Conservation (phyloP, 1,140 invertebrate species). For the Drosophila nigromelanica region DNA sequence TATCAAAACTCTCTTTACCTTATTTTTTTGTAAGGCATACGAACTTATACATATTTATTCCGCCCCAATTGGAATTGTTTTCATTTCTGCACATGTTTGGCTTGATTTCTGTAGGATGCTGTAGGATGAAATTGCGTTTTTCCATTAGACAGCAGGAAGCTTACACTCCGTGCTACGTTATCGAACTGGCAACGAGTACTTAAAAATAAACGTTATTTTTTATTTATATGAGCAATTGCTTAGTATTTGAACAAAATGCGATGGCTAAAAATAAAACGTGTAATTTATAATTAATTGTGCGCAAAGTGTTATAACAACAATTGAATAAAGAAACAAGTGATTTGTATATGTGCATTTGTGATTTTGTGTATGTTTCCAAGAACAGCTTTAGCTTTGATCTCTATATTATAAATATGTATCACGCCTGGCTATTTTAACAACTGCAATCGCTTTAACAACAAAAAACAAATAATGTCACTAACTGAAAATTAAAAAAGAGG, state of each 20-base stretch:
- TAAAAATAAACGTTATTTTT: constrained; percentile 16
- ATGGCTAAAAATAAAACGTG: neutral
- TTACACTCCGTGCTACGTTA: neutral
- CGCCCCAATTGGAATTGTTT: constrained; percentile 14
- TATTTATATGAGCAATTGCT: constrained; percentile 14
- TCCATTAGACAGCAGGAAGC: neutral
- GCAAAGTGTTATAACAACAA: neutral
- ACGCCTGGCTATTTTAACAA: too few species aligned
- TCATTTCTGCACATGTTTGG: constrained; percentile 11
- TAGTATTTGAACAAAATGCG: constrained; percentile 1
- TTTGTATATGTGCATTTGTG: too few species aligned
- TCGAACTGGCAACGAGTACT: constrained; percentile 1
- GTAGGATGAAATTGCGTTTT: constrained; percentile 24
- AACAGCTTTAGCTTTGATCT: too few species aligned
- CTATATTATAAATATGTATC: too few species aligned
- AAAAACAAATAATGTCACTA: constrained; percentile 1
- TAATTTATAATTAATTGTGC: neutral
- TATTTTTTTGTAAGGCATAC: neutral
- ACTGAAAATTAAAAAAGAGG: constrained; percentile 1
- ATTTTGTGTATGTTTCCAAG: too few species aligned
- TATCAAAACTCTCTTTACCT: neutral
- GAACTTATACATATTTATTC: constrained; percentile 15
- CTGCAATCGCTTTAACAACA: neutral
- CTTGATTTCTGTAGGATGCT: constrained; percentile 1
- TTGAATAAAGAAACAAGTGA: neutral